Percentiles rank a stretch among this genome's conserved stretches.
These are phyloP conservation scores for Thaleichthys pacificus DNA, from an alignment of 2,797 vertebrate species.

Conservation along the genomic window DNA sequence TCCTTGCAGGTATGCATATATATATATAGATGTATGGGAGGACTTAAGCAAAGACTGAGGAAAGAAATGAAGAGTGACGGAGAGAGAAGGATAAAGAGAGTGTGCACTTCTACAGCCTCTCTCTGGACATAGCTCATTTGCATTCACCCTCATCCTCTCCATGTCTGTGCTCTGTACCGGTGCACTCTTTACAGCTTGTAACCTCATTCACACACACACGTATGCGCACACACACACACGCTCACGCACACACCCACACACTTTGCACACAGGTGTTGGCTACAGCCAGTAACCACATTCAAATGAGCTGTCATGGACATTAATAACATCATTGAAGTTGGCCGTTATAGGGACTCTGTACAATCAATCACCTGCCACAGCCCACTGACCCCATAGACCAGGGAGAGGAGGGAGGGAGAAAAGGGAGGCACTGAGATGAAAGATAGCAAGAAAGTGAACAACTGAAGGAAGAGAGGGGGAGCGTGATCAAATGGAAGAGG, in stretches of 20 bases:
- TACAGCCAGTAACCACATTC: slow-evolving; percentile 27
- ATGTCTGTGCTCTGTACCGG: neutral
- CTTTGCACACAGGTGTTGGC: slow-evolving; percentile 4
- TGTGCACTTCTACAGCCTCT: neutral
- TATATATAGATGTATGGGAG: too few relatives aligned
- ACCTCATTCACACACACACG: slow-evolving; percentile 1
- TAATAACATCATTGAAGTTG: slow-evolving; percentile 30
- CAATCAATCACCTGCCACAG: slow-evolving; percentile 38
- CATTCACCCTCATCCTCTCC: slow-evolving; percentile 11
- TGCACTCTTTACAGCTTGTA: slow-evolving; percentile 17
- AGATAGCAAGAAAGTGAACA: neutral
- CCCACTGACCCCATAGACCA: neutral
- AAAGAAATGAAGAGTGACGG: neutral
- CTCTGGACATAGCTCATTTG: slow-evolving; percentile 18
- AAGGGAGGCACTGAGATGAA: neutral
- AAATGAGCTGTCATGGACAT: slow-evolving; percentile 22
- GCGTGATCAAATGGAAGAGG: neutral
- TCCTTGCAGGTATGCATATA: too few relatives aligned
- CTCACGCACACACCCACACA: neutral
- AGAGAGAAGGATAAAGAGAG: slow-evolving; percentile 14
- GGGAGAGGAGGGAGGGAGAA: slow-evolving; percentile 2
- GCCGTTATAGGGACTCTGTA: slow-evolving; percentile 30
- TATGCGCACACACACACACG: neutral
- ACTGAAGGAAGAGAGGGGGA: slow-evolving; percentile 6
- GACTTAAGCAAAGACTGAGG: neutral